Conservation (phyloP, 2,888 invertebrate species). For the Pollenia labialis region DNA sequence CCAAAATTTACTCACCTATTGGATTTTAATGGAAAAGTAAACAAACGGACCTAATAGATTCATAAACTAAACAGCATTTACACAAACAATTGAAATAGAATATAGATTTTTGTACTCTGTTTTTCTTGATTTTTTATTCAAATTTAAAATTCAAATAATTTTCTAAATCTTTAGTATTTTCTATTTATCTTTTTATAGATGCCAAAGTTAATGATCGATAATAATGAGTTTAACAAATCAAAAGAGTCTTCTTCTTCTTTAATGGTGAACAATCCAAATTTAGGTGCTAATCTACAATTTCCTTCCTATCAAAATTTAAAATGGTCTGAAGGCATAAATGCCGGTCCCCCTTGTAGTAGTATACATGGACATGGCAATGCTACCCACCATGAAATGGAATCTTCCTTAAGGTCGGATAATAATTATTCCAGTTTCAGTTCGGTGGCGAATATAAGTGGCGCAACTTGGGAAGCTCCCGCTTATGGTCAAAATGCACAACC, state of each 20-base stretch:
- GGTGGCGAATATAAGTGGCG: slow-evolving; percentile 71
- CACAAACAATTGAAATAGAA: too few species aligned
- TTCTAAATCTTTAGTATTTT: background rate
- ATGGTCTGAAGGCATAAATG: slow-evolving; percentile 81
- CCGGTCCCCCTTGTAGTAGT: slow-evolving; percentile 72
- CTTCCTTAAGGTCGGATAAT: slow-evolving; percentile 27
- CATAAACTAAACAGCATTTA: too few species aligned
- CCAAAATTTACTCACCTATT: too few species aligned
- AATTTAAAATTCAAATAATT: background rate
- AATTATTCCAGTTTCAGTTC: slow-evolving; percentile 61
- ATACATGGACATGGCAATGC: slow-evolving; percentile 63
- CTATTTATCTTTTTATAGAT: slow-evolving; percentile 31
- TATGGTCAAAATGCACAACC: slow-evolving; percentile 75
- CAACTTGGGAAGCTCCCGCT: slow-evolving; percentile 76
- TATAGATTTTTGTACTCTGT: background rate
- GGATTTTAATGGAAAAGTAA: too few species aligned
- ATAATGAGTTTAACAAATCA: slow-evolving; percentile 51
- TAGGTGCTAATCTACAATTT: slow-evolving; percentile 69
- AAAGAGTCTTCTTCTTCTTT: slow-evolving; percentile 35
- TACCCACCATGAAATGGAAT: slow-evolving; percentile 38
- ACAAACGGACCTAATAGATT: too few species aligned
- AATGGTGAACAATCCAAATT: slow-evolving; percentile 43
- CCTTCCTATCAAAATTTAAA: slow-evolving; percentile 76
- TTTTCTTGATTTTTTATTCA: background rate
- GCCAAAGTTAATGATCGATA: slow-evolving; percentile 18